Conservation (phyloP, 1,140 invertebrate species). For the Drosophila varians region DNA sequence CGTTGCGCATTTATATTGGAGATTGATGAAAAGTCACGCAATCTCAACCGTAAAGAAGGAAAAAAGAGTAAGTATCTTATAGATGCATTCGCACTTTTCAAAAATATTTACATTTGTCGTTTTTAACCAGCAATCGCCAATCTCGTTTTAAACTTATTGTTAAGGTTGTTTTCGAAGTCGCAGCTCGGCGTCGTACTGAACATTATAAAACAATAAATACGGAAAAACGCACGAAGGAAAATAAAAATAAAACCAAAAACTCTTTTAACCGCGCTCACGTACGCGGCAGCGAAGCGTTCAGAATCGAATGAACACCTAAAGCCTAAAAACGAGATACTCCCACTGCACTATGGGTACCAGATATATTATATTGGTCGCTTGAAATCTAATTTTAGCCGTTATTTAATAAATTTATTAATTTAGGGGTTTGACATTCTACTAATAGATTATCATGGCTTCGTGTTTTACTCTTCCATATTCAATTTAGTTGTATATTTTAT, state of each 20-base stretch:
- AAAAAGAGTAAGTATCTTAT: not conserved
- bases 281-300: slow-evolving; percentile 60
- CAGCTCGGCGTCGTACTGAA: slow-evolving; percentile 44
- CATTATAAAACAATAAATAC: slow-evolving; percentile 68
- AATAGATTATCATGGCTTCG: not conserved
- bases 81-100: slow-evolving; percentile 64
- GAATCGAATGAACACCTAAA: slow-evolving; percentile 47
- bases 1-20: slow-evolving; percentile 69
- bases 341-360: not conserved
- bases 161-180: slow-evolving; percentile 44
- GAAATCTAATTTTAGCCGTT: not conserved
- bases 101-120: slow-evolving; percentile 36
- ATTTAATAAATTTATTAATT: not conserved
- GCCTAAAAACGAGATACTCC: not conserved
- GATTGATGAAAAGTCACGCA: slow-evolving; percentile 63
- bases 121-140: slow-evolving; percentile 47
- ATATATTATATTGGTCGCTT: not conserved
- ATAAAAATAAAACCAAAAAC: slow-evolving; percentile 41
- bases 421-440: not conserved
- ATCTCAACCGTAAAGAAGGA: slow-evolving; percentile 1
- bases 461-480: too few species aligned
- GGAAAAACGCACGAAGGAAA: slow-evolving; percentile 37
- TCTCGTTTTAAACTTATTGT: slow-evolving; percentile 48
- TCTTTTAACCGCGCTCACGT: slow-evolving; percentile 52
- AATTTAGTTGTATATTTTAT: not conserved